Conservation (phyloP, 2,113 vertebrate species). For the Athene noctua region DNA sequence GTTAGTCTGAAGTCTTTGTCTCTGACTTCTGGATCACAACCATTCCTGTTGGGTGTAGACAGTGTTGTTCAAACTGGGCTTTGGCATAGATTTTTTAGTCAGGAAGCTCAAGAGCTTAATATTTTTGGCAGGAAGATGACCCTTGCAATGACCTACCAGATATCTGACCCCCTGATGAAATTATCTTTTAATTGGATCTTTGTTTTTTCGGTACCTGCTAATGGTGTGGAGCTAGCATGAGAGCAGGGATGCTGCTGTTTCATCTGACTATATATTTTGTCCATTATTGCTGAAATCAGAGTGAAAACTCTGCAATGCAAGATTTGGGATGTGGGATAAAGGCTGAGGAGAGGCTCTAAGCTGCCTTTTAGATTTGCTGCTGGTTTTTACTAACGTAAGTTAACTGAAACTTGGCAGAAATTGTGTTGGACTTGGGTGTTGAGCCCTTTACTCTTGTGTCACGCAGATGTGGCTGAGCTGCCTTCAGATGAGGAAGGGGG, state of each 20-base stretch:
- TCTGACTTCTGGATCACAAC: background rate
- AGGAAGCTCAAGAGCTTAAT: background rate
- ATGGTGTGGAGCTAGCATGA: background rate
- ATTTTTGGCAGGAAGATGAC: background rate
- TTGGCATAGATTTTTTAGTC: background rate
- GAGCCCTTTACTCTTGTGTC: background rate
- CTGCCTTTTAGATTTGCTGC: background rate
- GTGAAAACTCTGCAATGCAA: background rate
- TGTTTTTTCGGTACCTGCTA: background rate
- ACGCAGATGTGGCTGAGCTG: slow-evolving; percentile 83
- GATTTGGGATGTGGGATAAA: background rate
- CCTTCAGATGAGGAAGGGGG: slow-evolving; percentile 92
- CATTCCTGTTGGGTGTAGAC: background rate
- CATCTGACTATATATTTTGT: background rate
- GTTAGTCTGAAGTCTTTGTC: background rate
- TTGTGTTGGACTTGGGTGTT: background rate
- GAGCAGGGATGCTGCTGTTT: background rate
- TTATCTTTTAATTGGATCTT: background rate
- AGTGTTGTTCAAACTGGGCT: background rate
- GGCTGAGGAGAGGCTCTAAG: background rate
- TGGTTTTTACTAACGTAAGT: background rate
- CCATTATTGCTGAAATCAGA: background rate
- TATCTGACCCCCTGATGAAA: background rate
- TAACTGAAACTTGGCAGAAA: background rate
- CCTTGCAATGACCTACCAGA: background rate